phyloP scores from a whole-genome alignment of 2,888 invertebrate genomes.

The Tineola bisselliella region DNA sequence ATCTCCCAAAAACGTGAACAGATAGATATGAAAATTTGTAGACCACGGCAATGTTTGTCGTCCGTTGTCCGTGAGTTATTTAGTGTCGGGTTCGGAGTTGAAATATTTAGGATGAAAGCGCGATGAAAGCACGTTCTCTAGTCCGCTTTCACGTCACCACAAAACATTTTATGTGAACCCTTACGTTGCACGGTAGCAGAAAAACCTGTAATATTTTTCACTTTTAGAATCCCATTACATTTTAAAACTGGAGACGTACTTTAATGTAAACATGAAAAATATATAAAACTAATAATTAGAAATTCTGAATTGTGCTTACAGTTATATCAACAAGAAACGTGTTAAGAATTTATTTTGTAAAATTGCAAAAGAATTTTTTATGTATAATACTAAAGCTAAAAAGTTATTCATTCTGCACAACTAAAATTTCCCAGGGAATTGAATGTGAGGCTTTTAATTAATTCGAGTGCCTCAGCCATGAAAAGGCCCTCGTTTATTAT shows the following conservation, averaged over 20 bases:
- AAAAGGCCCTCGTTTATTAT: not conserved
- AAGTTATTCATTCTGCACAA: not conserved
- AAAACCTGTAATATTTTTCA: not conserved
- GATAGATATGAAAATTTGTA: not conserved
- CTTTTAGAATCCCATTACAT: not conserved
- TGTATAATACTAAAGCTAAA: no score
- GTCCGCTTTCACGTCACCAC: not conserved
- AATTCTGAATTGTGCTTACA: no score
- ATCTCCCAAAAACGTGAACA: no score
- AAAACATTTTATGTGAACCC: not conserved
- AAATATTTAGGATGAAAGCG: conserved; percentile 32
- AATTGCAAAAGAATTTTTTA: no score
- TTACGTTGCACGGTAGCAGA: not conserved
- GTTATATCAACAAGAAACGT: no score
- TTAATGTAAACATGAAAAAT: no score
- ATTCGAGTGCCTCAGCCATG: not conserved
- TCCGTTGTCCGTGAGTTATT: conserved; percentile 4
- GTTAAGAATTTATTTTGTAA: no score
- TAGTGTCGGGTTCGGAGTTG: conserved; percentile 14
- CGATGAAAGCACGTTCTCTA: conserved; percentile 27
- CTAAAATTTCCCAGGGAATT: not conserved
- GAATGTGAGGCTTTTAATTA: not conserved
- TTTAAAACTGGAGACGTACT: no score
- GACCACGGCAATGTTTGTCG: not conserved
- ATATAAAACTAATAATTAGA: no score